These are phyloP conservation scores for Drosophila pullipes DNA, from an alignment of 2,888 invertebrate genomes.

Conservation along the genomic window DNA sequence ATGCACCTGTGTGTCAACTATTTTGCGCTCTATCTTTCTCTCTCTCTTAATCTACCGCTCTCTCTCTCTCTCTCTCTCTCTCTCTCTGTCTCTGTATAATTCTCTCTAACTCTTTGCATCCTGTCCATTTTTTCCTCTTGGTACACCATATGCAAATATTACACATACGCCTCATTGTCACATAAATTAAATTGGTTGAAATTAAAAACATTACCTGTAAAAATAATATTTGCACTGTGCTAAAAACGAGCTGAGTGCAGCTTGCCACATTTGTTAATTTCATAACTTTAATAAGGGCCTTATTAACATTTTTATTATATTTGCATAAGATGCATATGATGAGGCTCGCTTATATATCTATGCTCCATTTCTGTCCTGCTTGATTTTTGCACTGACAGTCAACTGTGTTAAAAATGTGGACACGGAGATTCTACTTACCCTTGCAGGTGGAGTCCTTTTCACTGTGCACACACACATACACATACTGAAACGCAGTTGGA, in stretches of 20 bases:
- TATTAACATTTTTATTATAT: slow-evolving; percentile 57
- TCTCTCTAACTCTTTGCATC: not conserved
- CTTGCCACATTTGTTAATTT: slow-evolving; percentile 35
- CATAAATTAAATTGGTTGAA: slow-evolving; percentile 36
- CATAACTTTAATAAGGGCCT: slow-evolving; percentile 63
- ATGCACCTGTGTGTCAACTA: slow-evolving; percentile 21
- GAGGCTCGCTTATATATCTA: not conserved
- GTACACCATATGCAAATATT: slow-evolving; percentile 41
- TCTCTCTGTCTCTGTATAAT: too few relatives aligned
- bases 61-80: not conserved
- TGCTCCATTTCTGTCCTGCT: slow-evolving; percentile 14
- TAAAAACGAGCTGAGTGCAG: slow-evolving; percentile 21
- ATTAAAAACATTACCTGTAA: slow-evolving; percentile 26
- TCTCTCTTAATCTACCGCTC: too few relatives aligned
- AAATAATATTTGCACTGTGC: slow-evolving; percentile 48
- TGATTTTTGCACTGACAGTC: slow-evolving; percentile 64
- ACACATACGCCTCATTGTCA: slow-evolving; percentile 38
- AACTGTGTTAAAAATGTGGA: slow-evolving; percentile 53
- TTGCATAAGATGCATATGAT: slow-evolving; percentile 27
- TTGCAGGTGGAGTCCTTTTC: slow-evolving; percentile 35
- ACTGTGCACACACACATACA: slow-evolving; percentile 23
- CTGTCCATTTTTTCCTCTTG: not conserved
- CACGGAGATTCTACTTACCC: slow-evolving; percentile 38
- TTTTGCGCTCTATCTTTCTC: not conserved
- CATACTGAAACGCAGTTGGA: slow-evolving; percentile 8